Conservation (phyloP, 2,797 vertebrate genomes). For the Toxotes lorentzi region DNA sequence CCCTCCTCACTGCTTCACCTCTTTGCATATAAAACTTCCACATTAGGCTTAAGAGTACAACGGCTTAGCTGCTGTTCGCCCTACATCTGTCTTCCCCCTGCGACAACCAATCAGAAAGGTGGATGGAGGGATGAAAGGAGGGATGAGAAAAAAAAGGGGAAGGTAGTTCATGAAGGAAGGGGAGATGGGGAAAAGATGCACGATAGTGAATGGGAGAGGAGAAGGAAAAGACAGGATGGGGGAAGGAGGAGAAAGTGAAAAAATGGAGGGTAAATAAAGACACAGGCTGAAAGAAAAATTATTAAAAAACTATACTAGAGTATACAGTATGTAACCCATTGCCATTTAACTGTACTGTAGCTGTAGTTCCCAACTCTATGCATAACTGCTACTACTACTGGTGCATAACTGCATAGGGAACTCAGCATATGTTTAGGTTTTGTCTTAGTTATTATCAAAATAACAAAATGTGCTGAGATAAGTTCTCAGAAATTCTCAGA, state of each 20-base stretch:
- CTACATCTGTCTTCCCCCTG: slow-evolving; percentile 80
- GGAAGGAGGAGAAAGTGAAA: background rate
- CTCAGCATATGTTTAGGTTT: no score
- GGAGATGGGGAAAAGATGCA: slow-evolving; percentile 38
- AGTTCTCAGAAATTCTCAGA: background rate
- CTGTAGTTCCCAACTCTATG: no score
- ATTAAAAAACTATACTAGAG: no score
- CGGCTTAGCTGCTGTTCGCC: slow-evolving; percentile 80
- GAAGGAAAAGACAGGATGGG: background rate
- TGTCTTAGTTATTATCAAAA: background rate
- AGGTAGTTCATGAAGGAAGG: slow-evolving; percentile 36
- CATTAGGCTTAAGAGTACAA: slow-evolving; percentile 84
- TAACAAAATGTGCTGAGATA: background rate
- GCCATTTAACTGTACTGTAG: no score
- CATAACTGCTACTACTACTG: no score
- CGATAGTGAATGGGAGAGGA: slow-evolving; percentile 40
- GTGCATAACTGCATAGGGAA: no score
- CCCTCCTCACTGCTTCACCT: slow-evolving; percentile 75
- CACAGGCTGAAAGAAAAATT: background rate
- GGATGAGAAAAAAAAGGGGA: slow-evolving; percentile 67
- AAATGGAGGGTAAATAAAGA: background rate
- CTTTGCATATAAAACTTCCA: slow-evolving; percentile 83
- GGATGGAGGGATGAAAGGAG: slow-evolving; percentile 56
- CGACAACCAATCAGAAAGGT: slow-evolving; percentile 72
- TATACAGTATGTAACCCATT: background rate